Base-by-base conservation (phyloP, 30 jellyfish, hydroid and myxozoan genomes). In the Pelagia noctiluca region DNA sequence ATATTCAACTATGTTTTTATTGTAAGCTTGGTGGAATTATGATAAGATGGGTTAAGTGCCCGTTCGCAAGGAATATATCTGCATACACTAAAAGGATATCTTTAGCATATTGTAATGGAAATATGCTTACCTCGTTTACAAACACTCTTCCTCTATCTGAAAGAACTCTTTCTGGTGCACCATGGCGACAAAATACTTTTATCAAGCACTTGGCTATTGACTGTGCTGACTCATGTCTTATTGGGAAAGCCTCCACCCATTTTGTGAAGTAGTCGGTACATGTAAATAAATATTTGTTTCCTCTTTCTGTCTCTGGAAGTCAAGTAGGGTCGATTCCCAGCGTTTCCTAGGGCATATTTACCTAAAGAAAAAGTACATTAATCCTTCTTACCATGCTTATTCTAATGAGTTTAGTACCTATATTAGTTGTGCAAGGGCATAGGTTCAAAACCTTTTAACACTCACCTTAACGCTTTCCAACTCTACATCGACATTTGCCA, bases 241-340 rank as follows among this genome's bases (percentile, higher is more conserved):
- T 50, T 10, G 87, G 87, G 35, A 50, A 76, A 25, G 87, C 87
- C 42, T 76, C 87, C 10, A 29, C 76, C 87, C 76, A 76, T 30
- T 76, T 76, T 13, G 87, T 76, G 57, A 76, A 76, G 57, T 50
- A 76, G 34, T 49, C 76, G 10, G 87, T 53, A 26, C 61, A 32
- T 24, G 76, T 76, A 53, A 76, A 52, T 35, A 76, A 52, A 37
- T 76, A 76, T 7, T 18, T 53, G 76, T 50, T 50, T 35, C 87
- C 87, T 7, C 57, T 76, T 16, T 2, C 29, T 13, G 75, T 62
- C 19, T 24, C 30, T 8, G 13, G 30, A 16, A 46, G 50, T n/a
- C 75, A 36, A 24, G 30, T 62, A 23, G 30, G 37, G 7, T 62
- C 75, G 29, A 62, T 62, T 8, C 75, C 75, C 13, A 62, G 33